Evolutionary conservation across 1,140 invertebrate species (phyloP), one percentile per base, ranked within the genome.

Genomic region (Drosophila lacteicornis): DNA sequence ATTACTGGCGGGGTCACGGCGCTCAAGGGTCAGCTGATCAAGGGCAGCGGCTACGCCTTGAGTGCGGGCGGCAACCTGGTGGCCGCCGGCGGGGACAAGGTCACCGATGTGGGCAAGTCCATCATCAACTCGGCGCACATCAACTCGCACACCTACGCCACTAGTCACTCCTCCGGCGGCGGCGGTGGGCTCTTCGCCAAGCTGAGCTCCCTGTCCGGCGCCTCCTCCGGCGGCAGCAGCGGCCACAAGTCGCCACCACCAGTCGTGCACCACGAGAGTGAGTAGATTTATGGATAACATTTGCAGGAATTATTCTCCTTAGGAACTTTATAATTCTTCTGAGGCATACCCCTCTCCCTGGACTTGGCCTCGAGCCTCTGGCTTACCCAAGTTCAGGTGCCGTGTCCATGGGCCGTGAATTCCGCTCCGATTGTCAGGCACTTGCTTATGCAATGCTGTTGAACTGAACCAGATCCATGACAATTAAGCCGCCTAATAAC

Each of bases 1-100:
- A 96, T 98, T 50, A 96, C 96, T 47, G 97, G 97, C 17, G 96
- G 96, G 30, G 95, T 97, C 3, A 95, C 97, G 4, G 97, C 97
- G 7, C 93, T 97, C 19, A 97, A 97, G 85, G 97, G 97, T 4
- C 96, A 97, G 88, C 91, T 98, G 5, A 96, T 97, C 74, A 97
- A 97, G 93, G 96, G 96, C 19, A 95, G 96, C 58, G 97, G 97
- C 19, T 96, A 96, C 47, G 91, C 97, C 8, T 94, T 97, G 6
- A 94, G 95, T 2, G 95, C 96, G 0, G 95, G 96, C 71, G 96
- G 97, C 17, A 96, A 95, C 91, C 93, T 93, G 49, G 90, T 93
- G 36, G 91, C 92, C 7, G 91, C 91, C 17, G 80, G 79, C 40
- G 97, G 97, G 12, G 96, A 97, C 56, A 95, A 94, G 19, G 95